Evolutionary conservation across 2,113 vertebrate genomes (phyloP).

Genomic region (Phrynocephalus versicolor): DNA sequence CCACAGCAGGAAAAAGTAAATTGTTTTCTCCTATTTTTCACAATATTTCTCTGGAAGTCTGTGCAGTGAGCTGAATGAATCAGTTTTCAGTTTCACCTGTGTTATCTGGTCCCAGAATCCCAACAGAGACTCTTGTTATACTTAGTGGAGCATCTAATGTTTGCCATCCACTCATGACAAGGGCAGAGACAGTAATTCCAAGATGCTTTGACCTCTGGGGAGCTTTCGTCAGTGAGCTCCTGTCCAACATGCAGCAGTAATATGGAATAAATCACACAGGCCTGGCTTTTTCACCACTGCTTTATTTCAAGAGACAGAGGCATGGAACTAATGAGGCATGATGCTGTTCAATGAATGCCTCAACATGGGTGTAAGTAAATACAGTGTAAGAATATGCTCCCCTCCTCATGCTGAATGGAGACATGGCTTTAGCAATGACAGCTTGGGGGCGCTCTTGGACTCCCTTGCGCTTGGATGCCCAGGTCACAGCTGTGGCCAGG

Average conservation of each 20-base stretch:
- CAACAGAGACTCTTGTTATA: constrained; percentile 57
- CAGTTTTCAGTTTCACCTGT: background rate
- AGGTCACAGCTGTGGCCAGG: too few species aligned
- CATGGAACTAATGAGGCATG: constrained; percentile 49
- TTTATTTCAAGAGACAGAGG: constrained; percentile 50
- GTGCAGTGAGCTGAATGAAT: background rate
- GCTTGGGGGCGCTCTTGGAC: too few species aligned
- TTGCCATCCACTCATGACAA: constrained; percentile 27
- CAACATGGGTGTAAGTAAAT: constrained; percentile 45
- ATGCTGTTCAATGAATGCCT: constrained; percentile 48
- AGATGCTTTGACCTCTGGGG: constrained; percentile 56
- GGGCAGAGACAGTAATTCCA: constrained; percentile 48
- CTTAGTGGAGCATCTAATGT: constrained; percentile 62
- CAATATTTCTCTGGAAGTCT: constrained; percentile 20
- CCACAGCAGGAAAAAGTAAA: constrained; percentile 27
- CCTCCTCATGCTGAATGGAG: constrained; percentile 9
- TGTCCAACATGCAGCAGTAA: constrained; percentile 57
- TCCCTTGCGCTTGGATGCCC: too few species aligned
- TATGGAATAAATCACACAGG: constrained; percentile 60
- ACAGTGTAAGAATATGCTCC: constrained; percentile 13
- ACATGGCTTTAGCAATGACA: constrained; percentile 26
- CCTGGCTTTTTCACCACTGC: constrained; percentile 24
- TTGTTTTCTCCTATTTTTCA: constrained; percentile 35
- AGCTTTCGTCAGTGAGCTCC: constrained; percentile 60
- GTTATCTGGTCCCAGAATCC: constrained; percentile 30